These are phyloP conservation scores for Pachyramphus minor DNA, from an alignment of 2,113 vertebrate species.

Conservation along the genomic window DNA sequence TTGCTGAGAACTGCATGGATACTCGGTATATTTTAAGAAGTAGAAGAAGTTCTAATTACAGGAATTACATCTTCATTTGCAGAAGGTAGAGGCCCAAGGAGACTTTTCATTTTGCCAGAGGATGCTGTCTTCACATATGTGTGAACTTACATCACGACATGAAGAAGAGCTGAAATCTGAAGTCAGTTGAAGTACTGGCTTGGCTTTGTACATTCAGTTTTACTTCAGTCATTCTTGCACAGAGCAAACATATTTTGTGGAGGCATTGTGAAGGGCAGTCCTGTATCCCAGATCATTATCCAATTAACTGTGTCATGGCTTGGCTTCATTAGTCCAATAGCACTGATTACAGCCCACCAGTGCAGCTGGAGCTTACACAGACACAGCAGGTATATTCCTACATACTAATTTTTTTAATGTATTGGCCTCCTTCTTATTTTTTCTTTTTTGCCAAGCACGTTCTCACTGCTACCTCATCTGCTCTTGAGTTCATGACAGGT, in stretches of 20 bases:
- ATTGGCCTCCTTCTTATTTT: background rate
- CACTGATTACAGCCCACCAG: background rate
- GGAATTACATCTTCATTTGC: background rate
- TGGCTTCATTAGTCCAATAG: background rate
- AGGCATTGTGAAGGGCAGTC: background rate
- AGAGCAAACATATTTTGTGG: background rate
- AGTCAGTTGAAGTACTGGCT: background rate
- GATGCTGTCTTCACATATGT: background rate
- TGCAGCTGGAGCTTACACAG: background rate
- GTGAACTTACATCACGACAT: background rate
- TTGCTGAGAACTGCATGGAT: background rate
- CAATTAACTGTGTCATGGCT: background rate
- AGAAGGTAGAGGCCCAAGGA: background rate
- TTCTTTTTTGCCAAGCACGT: background rate
- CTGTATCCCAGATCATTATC: background rate
- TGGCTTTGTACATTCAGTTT: background rate
- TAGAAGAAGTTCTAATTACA: background rate
- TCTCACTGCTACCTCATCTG: background rate
- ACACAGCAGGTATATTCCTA: background rate
- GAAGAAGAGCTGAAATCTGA: background rate
- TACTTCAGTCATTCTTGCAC: background rate
- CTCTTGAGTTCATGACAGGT: accelerated
- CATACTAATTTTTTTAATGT: accelerated
- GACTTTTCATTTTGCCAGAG: background rate
- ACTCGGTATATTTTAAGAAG: background rate